These are phyloP conservation scores for Pyrrhosoma nymphula DNA, from an alignment of 2,888 invertebrate genomes.

Conservation along the genomic window DNA sequence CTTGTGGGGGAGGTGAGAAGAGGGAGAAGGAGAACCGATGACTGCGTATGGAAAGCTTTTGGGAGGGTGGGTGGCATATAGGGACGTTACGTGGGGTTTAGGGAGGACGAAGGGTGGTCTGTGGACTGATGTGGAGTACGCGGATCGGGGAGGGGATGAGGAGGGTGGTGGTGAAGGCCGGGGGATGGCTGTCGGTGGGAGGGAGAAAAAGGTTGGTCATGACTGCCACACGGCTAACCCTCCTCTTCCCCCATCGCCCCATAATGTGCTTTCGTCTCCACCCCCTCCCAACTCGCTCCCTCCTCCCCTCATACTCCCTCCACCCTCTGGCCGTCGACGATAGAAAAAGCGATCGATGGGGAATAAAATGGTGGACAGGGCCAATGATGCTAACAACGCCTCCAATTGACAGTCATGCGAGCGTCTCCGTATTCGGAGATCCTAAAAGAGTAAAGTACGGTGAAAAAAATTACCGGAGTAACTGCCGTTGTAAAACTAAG, in stretches of 20 bases:
- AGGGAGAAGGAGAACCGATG: neutral
- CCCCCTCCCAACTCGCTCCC: neutral
- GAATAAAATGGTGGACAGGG: slow-evolving; percentile 65
- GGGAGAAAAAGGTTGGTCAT: slow-evolving; percentile 51
- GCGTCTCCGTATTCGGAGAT: neutral
- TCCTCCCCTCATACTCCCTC: neutral
- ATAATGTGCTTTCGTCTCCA: neutral
- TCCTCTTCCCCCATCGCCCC: slow-evolving; percentile 4
- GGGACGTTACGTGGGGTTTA: neutral
- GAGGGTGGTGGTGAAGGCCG: neutral
- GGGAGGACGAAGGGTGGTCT: neutral
- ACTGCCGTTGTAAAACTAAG: neutral
- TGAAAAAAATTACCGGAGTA: neutral
- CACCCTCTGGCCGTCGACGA: slow-evolving; percentile 24
- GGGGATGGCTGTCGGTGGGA: neutral
- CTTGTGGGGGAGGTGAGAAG: neutral
- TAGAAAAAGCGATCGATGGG: slow-evolving; percentile 63
- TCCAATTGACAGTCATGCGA: slow-evolving; percentile 46
- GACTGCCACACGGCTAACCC: slow-evolving; percentile 36
- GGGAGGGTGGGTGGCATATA: neutral
- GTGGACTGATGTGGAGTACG: neutral
- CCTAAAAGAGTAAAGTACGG: neutral
- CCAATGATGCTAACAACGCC: slow-evolving; percentile 65
- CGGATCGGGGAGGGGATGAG: too few species aligned
- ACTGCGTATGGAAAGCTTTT: neutral